Evolutionary conservation across 2,797 vertebrate species (phyloP).

Genomic region (Aselliscus stoliczkanus): DNA sequence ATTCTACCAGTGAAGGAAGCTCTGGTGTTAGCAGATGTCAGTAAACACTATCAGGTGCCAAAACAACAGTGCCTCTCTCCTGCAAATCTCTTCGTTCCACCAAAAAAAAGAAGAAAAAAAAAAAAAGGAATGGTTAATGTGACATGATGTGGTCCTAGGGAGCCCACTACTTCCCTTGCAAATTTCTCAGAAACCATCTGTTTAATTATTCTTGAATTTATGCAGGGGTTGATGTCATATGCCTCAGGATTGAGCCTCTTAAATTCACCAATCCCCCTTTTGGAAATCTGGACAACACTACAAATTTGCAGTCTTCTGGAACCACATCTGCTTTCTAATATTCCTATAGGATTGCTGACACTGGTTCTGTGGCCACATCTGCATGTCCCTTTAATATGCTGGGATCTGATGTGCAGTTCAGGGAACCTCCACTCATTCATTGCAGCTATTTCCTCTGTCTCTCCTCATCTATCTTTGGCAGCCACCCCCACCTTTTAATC

Average conservation of each 20-base stretch:
- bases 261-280: constrained; percentile 19
- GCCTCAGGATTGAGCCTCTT: constrained; percentile 5
- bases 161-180: neutral
- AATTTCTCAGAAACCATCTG: constrained; percentile 38
- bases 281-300: constrained; percentile 50
- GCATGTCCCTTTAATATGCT: neutral
- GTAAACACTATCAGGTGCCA: constrained; percentile 6
- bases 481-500: neutral
- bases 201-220: constrained; percentile 56
- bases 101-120: neutral
- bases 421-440: neutral
- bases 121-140: neutral
- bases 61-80: neutral
- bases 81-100: neutral
- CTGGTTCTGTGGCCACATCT: constrained; percentile 31
- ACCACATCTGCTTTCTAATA: neutral
- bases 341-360: neutral
- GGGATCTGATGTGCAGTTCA: neutral
- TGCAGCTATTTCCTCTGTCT: neutral
- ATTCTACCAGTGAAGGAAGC: neutral
- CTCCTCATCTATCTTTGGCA: neutral
- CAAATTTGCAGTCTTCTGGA: constrained; percentile 41
- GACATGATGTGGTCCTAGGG: constrained; percentile 9
- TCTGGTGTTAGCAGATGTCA: constrained; percentile 31
- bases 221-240: constrained; percentile 35